Base-by-base conservation (phyloP, 2,888 invertebrate species). In the Notodonta ziczac region DNA sequence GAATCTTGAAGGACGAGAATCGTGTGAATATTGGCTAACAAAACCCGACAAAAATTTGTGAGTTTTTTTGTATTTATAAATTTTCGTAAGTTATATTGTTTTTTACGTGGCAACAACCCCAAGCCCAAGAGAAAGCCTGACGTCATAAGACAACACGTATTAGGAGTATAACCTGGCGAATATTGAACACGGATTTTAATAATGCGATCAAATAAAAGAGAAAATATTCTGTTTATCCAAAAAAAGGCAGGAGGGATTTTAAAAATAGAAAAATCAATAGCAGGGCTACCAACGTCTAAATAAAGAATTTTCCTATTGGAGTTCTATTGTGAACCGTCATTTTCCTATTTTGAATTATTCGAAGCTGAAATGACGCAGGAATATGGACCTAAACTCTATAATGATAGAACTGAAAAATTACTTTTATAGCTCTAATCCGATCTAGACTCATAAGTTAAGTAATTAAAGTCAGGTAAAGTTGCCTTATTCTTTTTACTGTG, bases 151-250 rank as follows among this genome's bases (percentile, higher is more conserved):
- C 50, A 50, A n/a, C 51, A 24, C 51, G 16, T 51, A 24, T 16
- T 16, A 9, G n/a, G 51, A n/a, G n/a, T 44, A 44, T 13, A 44
- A 13, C 44, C 12, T 4, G n/a, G 10, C 4, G 51, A 51, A 51
- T 51, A 51, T 51, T 51, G 24, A 51, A 51, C 51, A 10, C 3
- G 14, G 51, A 51, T 51, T 51, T 16, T 51, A 51, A 51, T 51
- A 51, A 51, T 51, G 51, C 24, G 16, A 2, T 16, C 16, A 24
- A 51, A 24, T 10, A 14, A 4, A 51, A 24, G 24, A 24, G 24
- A 51, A 16, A 16, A 51, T 51, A 51, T 51, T 51, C 24, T 9
- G 16, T 3, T 51, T 51, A 16, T 51, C 14, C 8, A 51, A 51
- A 10, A 24, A 24, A 24, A 24, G 24, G 24, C 24, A 24, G 9